Evolutionary conservation across 2,113 vertebrate species (phyloP), one percentile per base, ranked within the genome.

Genomic region (Pterophyllum scalare): DNA sequence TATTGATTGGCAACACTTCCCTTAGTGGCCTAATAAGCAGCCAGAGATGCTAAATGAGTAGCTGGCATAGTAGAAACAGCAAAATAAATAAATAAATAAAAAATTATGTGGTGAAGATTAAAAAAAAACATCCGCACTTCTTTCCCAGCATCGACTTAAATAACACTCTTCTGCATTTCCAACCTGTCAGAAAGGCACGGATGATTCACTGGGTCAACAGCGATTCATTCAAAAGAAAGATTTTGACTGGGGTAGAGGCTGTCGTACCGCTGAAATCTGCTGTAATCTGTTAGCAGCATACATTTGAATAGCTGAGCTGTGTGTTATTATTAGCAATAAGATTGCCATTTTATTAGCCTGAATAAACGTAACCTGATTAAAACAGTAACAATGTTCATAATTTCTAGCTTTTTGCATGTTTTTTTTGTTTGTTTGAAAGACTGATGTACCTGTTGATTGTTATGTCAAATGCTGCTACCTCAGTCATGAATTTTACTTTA

Each of bases 121-220:
- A 74, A 78, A 74, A 78, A 77, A 14, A 75, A 28, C 33, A 43
- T 19, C 26, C 6, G 2, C 19, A 6, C 15, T 19, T 60, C 22
- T 12, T 65, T 31, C 31, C 4, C 0, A 2, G 8, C 38, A 38
- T 62, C n/a, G 38, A 81, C 52, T 59, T 46, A 17, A 13, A 52
- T 62, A 17, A 59, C 60, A 13, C 7, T 40, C 17, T 14, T 65
- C 33, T 79, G 59, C 65, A 43, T 20, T 77, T 56, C 24, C 7
- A 75, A 52, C 24, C 19, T 52, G 62, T 58, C 26, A 67, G 24
- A 49, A 86, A 62, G 28, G n/a, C 56, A 33, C 1, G 2, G 24
- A 62, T 31, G 77, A 46, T 61, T 81, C 75, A 77, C n/a, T 24
- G 24, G 81, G 84, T 91, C 81, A 79, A 7, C 79, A 7, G 81